Base-by-base conservation (phyloP, 2,888 invertebrate species). In the Acanthococcus lagerstroemiae region DNA sequence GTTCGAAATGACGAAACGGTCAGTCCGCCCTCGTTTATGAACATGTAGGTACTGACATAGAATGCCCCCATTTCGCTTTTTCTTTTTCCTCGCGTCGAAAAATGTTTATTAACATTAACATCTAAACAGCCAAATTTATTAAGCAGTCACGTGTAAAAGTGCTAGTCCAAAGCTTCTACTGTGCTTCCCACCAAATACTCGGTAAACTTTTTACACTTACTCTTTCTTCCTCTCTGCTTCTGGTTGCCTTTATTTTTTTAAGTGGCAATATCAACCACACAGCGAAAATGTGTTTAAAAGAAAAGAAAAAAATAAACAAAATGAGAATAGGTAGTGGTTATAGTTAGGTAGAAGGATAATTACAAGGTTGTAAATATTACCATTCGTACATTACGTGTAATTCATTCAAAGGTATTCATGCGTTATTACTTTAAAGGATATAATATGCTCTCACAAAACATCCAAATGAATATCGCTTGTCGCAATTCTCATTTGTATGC, bases 141-240 rank as follows among this genome's bases (percentile, higher is more conserved):
- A 63, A 63, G 63, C 63, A 63, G 37, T 54, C 44, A 44, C 37
- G 54, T 15, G n/a, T 21, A 46, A 58, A 25, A 63, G 63, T 63
- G 63, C 63, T 37, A 22, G 63, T 54, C 54, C 17, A 22, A 63
- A 63, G 63, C 63, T 52, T 52, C 63, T 63, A 63, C 63, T 24
- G 63, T 63, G 63, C 63, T 63, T 37, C 44, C 52, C 22, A 21
- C 24, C 24, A 21, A 52, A 27, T 50, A 22, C 30, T 30, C 44
- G n/a, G 15, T 50, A 30, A 25, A 52, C 19, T 30, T 50, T 50
- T 63, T 52, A 55, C 67, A 73, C 73, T 73, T 73, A 73, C 73
- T 73, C 73, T 69, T 70, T 71, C 69, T 72, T 73, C 70, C 72
- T 72, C 67, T 71, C 71, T 45, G 72, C 71, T 70, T 72, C 72